Base-by-base conservation (phyloP, 2,888 invertebrate species). In the Coenonympha glycerion region DNA sequence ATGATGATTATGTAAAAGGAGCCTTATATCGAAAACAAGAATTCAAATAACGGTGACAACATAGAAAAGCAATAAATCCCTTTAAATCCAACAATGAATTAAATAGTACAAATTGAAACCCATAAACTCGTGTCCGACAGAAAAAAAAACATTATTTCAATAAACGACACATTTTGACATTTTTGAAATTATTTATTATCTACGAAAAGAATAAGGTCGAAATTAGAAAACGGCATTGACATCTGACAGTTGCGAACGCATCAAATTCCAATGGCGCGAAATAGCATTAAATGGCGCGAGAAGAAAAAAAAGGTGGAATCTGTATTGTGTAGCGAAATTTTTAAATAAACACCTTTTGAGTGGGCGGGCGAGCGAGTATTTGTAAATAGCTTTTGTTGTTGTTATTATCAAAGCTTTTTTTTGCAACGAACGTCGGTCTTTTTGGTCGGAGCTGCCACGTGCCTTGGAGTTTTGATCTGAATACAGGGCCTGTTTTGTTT, bases 261-360 rank as follows among this genome's bases (percentile, higher is more conserved):
- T 59, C 58, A 53, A 59, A 66, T 68, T 62, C 61, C 71, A 71
- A 73, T 76, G 73, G 68, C 62, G 64, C 63, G 77, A 78, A 84
- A 82, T 78, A 77, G 73, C 72, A 83, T 84, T 81, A 85, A 87
- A 87, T 86, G 86, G 84, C 78, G 83, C 84, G 84, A 85, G 80
- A 77, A 74, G 71, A 69, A 80, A 78, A 82, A n/a, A 83, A 78
- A 24, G 69, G 68, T 79, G 79, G 75, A 81, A 75, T 72, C 75
- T 64, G 71, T 68, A 76, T 79, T 81, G 79, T 83, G 75, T 65
- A 67, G 66, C 71, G 71, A 79, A 80, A 78, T 75, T 84, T 83
- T 80, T 77, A 83, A 86, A 87, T 86, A 86, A 87, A 86, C 86
- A 87, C 83, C 83, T 85, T 86, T 85, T 72, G 85, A 86, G 86